Evolutionary conservation across 2,113 vertebrate genomes (phyloP), one percentile per base, ranked within the genome.

Genomic region (Solenodon paradoxus): DNA sequence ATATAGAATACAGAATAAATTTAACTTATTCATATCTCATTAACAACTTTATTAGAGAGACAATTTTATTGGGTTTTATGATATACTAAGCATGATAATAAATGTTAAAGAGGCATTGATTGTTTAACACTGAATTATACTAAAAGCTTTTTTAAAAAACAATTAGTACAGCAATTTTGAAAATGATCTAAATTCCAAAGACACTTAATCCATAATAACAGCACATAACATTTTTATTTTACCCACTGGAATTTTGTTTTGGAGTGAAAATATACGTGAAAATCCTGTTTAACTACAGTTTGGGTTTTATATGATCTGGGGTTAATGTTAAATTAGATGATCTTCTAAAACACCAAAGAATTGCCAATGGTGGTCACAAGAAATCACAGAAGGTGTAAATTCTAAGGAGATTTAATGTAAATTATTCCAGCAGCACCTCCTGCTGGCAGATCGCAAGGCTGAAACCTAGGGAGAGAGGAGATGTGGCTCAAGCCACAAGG

Each of bases 211-310:
- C 51, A 6, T 10, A 64, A 16, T 17, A 59, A n/a, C 11, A 74
- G n/a, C n/a, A 49, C 0, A 26, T 49, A 79, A 24, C 28, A 19
- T 55, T 59, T 57, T 47, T 79, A 35, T 68, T 35, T 16, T 17
- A n/a, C n/a, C n/a, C n/a, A n/a, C 40, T 61, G 69, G 9, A 61
- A 80, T 20, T 96, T 90, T 71, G 10, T 86, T 92, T 88, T 35
- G 16, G 9, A 88, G 10, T 66, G 51, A 77, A 86, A 78, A 6
- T 6, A 86, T 42, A 66, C 10, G 57, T 96, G n/a, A 81, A 84
- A 86, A 84, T 64, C 4, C 35, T 61, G 0, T 35, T 55, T 78
- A 81, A 86, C 1, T 74, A n/a, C 0, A 75, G 6, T 35, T 49
- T 81, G 13, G 9, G 1, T 61, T 82, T 90, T 51, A 15, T 51